Conservation (phyloP, 2,888 invertebrate genomes). For the Rugalucina vietnamica region DNA sequence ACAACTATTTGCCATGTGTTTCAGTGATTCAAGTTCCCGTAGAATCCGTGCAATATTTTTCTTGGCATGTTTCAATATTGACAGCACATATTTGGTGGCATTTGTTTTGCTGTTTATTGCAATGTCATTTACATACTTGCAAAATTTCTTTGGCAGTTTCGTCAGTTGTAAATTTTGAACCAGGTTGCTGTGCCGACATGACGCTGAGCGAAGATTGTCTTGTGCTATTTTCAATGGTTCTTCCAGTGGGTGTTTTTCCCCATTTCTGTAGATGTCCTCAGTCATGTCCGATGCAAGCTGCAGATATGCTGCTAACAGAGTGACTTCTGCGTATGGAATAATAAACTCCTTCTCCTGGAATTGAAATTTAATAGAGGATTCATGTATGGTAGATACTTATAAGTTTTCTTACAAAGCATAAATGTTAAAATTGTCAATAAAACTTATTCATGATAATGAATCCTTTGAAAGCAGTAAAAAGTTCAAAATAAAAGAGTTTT, state of each 20-base stretch:
- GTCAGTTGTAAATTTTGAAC: background rate
- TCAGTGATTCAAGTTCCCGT: background rate
- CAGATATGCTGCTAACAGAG: background rate
- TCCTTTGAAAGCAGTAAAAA: too few relatives aligned
- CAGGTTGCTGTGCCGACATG: background rate
- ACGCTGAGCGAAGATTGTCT: background rate
- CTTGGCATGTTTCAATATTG: background rate
- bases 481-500: too few relatives aligned
- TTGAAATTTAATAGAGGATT: too few relatives aligned
- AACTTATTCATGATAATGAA: too few relatives aligned
- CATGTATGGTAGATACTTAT: too few relatives aligned
- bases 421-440: too few relatives aligned
- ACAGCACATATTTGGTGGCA: background rate
- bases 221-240: background rate
- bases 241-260: background rate
- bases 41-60: background rate
- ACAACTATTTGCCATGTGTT: background rate
- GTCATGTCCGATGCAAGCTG: background rate
- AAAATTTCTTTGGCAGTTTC: background rate
- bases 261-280: background rate
- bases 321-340: background rate
- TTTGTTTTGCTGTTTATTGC: background rate
- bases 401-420: too few relatives aligned
- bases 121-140: background rate
- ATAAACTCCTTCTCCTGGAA: background rate